Conservation (phyloP, 2,113 vertebrate species). For the Montifringilla adamsi region DNA sequence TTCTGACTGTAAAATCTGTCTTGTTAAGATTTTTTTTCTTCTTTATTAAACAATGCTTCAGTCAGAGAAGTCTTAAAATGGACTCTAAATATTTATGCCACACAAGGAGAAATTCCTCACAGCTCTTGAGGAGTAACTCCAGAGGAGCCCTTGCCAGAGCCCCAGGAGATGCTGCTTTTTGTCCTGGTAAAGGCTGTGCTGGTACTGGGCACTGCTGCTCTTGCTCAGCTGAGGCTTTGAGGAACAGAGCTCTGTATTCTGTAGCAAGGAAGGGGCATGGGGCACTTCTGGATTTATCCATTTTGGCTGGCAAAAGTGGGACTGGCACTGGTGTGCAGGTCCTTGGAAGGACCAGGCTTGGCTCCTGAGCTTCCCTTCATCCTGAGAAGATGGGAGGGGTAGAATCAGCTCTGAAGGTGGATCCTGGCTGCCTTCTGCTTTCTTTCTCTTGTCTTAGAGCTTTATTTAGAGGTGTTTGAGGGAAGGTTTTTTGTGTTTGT, state of each 20-base stretch:
- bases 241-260: neutral
- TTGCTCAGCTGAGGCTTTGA: neutral
- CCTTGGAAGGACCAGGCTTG: no score
- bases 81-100: constrained; percentile 34
- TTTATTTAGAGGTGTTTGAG: neutral
- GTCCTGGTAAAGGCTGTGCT: neutral
- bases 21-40: neutral
- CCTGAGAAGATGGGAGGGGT: rapidly evolving
- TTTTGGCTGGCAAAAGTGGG: neutral
- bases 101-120: neutral
- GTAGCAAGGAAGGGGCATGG: rapidly evolving
- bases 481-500: neutral
- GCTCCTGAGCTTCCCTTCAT: neutral
- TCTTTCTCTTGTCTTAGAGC: neutral
- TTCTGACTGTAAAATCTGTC: constrained; percentile 11
- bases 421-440: neutral
- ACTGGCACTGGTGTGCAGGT: rapidly evolving
- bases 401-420: neutral
- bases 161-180: neutral
- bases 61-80: neutral
- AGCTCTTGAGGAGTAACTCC: neutral
- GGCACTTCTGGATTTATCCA: neutral
- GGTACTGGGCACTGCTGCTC: neutral
- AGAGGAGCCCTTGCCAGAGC: neutral
- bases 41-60: neutral